Evolutionary conservation across 2,113 vertebrate species (phyloP).

Genomic region (Colaptes auratus): DNA sequence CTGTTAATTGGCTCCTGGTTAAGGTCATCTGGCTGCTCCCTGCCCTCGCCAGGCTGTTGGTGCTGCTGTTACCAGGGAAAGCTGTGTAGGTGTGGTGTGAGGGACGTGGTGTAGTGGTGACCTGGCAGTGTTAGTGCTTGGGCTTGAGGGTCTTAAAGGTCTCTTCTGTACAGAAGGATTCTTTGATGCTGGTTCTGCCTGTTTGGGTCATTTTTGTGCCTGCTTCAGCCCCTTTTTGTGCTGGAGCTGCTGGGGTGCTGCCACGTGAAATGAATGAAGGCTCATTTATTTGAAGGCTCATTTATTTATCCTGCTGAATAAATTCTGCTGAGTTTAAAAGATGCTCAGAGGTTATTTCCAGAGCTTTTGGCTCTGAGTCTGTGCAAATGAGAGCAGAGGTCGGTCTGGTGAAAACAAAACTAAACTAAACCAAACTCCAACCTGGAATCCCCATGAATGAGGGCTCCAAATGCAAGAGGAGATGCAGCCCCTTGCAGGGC

Average conservation of each 20-base stretch:
- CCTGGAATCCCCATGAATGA: not conserved
- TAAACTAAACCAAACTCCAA: too few species aligned
- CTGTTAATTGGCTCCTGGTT: not conserved
- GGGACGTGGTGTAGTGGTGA: too few species aligned
- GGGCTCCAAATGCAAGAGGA: not conserved
- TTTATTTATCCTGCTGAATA: not conserved
- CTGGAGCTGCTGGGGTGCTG: not conserved
- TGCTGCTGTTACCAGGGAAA: accelerated
- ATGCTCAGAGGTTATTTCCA: not conserved
- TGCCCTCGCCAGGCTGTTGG: accelerated
- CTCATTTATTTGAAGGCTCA: not conserved
- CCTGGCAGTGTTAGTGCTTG: too few species aligned
- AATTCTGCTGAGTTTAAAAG: not conserved
- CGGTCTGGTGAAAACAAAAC: not conserved
- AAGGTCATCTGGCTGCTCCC: not conserved
- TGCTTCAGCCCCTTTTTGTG: not conserved
- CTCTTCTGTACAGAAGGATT: too few species aligned
- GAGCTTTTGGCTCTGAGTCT: not conserved
- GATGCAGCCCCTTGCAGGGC: not conserved
- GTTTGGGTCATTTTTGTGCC: not conserved
- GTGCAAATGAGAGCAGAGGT: not conserved
- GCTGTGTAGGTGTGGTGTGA: too few species aligned
- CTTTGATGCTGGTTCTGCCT: not conserved
- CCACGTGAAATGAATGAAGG: not conserved
- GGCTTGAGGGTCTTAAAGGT: too few species aligned